Conservation (phyloP, 1,140 invertebrate genomes). For the Atta texana region DNA sequence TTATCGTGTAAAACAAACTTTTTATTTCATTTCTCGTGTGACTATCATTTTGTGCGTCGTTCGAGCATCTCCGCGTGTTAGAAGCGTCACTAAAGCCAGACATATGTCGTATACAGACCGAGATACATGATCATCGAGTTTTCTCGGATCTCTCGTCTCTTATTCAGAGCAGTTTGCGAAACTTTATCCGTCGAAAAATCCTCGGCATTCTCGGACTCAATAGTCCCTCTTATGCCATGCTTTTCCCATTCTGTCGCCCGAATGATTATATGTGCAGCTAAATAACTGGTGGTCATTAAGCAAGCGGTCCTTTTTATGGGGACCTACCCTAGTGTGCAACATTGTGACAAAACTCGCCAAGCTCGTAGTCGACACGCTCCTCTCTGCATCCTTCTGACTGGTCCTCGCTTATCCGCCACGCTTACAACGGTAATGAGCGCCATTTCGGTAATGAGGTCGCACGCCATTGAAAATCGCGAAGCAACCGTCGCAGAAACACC, state of each 20-base stretch:
- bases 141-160: slow-evolving; percentile 46
- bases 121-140: slow-evolving; percentile 20
- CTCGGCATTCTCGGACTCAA: slow-evolving; percentile 21
- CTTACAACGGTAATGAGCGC: slow-evolving; percentile 82
- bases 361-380: slow-evolving; percentile 32
- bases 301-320: slow-evolving; percentile 73
- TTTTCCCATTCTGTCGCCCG: slow-evolving; percentile 32
- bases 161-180: slow-evolving; percentile 43
- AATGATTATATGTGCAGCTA: slow-evolving; percentile 79
- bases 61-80: neutral
- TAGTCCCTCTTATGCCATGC: neutral
- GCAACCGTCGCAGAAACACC: slow-evolving; percentile 68
- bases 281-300: slow-evolving; percentile 84
- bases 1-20: neutral
- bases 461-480: slow-evolving; percentile 84
- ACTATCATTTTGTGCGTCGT: neutral
- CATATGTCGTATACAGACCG: neutral
- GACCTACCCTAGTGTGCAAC: slow-evolving; percentile 62
- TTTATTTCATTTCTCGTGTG: neutral
- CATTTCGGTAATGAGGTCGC: slow-evolving; percentile 85
- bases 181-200: slow-evolving; percentile 34
- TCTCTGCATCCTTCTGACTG: neutral
- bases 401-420: slow-evolving; percentile 35
- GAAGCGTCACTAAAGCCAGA: neutral
- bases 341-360: slow-evolving; percentile 80